Evolutionary conservation across 2,113 vertebrate genomes (phyloP), one percentile per base, ranked within the genome.

Genomic region (Albula goreensis): DNA sequence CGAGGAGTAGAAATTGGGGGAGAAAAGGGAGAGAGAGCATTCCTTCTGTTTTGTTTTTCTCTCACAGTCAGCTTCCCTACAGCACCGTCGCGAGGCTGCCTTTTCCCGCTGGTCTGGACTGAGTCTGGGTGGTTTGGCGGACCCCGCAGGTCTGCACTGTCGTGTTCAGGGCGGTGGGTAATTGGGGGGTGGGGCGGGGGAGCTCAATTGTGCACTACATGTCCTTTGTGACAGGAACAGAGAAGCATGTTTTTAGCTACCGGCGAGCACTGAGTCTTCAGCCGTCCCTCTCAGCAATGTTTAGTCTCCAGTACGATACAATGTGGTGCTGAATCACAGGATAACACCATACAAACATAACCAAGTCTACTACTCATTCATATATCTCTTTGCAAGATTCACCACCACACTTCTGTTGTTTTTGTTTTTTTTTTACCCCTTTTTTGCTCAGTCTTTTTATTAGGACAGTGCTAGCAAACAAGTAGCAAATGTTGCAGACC

Each of bases 401-500:
- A 63, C 81, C 66, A 84, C 11, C 63, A n/a, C n/a, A n/a, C 70
- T 74, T 74, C 25, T 56, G 6, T 56, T 19, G 19, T 15, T 78
- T 3, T 0, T 49, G 31, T 17, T 84, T 78, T 82, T 85, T 85
- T 88, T 89, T 56, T 79, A 83, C 31, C 60, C 2, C 83, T 2
- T 83, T 88, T 89, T 88, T 90, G 92, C 90, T 81, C 86, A 79
- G 81, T 89, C 91, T 89, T 85, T 90, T 91, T 91, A 93, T 92
- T 90, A 88, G 78, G 85, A 91, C 87, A 77, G 90, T 92, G 86
- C 90, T 90, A 85, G 89, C 93, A 94, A 93, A 94, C 92, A 94
- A 93, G 94, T 94, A 95, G 95, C 93, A 93, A 94, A 94, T 92
- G 92, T 93, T 92, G 86, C 83, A 80, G 90, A 92, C 89, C 86